These are phyloP conservation scores for Apis cerana DNA, from an alignment of 1,140 invertebrate genomes.

Conservation along the genomic window DNA sequence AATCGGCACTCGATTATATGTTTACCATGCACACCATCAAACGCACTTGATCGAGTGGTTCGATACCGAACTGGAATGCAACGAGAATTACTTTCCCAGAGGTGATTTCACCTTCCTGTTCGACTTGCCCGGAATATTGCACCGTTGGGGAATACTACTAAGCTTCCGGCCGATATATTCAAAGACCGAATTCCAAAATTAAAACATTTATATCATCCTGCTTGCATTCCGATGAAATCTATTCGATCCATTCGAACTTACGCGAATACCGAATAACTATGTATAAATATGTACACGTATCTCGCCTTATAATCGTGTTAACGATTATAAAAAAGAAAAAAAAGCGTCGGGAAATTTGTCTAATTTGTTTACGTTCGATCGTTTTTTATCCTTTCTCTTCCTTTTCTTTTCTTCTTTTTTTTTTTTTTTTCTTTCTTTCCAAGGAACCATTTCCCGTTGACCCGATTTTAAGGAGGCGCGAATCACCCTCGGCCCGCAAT, in stretches of 20 bases:
- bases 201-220: background rate
- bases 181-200: background rate
- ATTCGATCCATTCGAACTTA: no score
- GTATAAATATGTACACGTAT: no score
- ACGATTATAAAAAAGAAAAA: background rate
- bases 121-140: slow-evolving; percentile 13
- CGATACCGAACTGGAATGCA: slow-evolving; percentile 5
- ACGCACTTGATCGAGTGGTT: slow-evolving; percentile 17
- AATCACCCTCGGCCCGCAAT: slow-evolving; percentile 42
- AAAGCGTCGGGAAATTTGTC: no score
- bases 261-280: background rate
- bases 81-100: background rate
- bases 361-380: background rate
- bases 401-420: background rate
- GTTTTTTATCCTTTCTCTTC: background rate
- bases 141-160: background rate
- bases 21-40: slow-evolving; percentile 19
- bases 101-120: background rate
- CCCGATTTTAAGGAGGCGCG: slow-evolving; percentile 16
- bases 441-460: slow-evolving; percentile 31
- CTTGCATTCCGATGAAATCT: background rate
- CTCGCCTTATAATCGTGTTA: no score
- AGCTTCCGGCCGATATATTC: background rate
- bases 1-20: slow-evolving; percentile 32
- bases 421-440: background rate